phyloP scores from a whole-genome alignment of 2,113 vertebrate genomes.

The Cheirogaleus medius region DNA sequence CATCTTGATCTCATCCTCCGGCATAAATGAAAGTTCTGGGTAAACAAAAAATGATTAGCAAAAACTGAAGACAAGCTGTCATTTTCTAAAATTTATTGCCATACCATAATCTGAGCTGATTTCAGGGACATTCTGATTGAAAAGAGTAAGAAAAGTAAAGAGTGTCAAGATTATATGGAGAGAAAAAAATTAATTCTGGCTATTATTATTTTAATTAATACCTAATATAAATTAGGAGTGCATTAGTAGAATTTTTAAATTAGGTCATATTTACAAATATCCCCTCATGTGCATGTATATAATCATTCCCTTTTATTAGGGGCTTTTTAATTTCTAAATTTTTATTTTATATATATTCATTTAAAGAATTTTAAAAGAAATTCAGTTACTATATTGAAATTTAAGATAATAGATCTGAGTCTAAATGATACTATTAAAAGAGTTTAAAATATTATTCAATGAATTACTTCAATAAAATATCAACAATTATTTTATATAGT shows the following conservation, averaged over 20 bases:
- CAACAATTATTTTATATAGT: neutral
- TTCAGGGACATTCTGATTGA: neutral
- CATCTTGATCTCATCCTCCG: neutral
- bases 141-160: neutral
- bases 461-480: neutral
- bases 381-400: neutral
- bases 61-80: neutral
- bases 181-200: neutral
- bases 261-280: neutral
- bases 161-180: neutral
- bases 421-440: neutral
- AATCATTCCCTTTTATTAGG: neutral
- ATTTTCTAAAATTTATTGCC: neutral
- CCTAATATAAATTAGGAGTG: neutral
- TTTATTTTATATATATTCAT: neutral
- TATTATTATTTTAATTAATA: neutral
- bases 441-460: neutral
- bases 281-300: neutral
- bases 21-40: neutral
- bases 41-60: neutral
- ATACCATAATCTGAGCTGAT: neutral
- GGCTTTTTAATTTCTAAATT: neutral
- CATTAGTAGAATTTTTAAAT: neutral
- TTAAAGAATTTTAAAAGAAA: neutral
- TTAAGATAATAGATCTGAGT: neutral